Evolutionary conservation across 2,797 vertebrate species (phyloP).

Genomic region (Fistularia commersonii): DNA sequence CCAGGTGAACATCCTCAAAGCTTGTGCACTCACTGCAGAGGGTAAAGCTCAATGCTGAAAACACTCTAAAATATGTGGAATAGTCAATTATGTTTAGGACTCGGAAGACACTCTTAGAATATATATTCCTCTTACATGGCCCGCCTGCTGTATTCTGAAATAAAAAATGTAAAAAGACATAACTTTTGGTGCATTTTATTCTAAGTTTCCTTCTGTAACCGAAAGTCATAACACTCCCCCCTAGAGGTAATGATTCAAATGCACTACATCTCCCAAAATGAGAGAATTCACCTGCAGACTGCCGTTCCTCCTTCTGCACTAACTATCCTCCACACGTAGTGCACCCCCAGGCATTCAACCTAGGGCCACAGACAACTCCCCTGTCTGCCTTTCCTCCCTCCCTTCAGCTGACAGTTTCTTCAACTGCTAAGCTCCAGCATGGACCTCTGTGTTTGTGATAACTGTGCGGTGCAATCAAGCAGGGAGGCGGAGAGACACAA

Average conservation of each 20-base stretch:
- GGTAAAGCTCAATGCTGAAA: constrained; percentile 65
- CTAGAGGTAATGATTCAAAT: constrained; percentile 59
- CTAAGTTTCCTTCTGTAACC: constrained; percentile 45
- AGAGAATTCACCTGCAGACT: constrained; percentile 69
- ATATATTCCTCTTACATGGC: constrained; percentile 49
- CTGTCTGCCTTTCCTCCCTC: constrained; percentile 57
- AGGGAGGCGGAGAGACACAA: constrained; percentile 13
- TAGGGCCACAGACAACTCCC: constrained; percentile 72
- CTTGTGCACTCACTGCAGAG: constrained; percentile 72
- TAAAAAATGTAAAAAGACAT: constrained; percentile 13
- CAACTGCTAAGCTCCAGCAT: constrained; percentile 62
- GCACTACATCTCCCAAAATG: constrained; percentile 66
- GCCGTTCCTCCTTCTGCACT: constrained; percentile 57
- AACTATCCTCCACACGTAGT: constrained; percentile 71
- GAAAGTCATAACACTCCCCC: constrained; percentile 52
- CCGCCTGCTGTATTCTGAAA: constrained; percentile 50
- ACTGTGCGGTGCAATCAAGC: constrained; percentile 65
- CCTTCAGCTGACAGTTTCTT: constrained; percentile 70
- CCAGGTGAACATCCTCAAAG: constrained; percentile 79
- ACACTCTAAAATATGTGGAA: constrained; percentile 58
- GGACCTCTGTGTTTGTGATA: constrained; percentile 64
- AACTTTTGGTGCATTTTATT: constrained; percentile 55
- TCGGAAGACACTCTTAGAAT: constrained; percentile 49
- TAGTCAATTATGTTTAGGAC: constrained; percentile 68
- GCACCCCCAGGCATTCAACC: constrained; percentile 75